Conservation (phyloP, 2,113 vertebrate genomes). For the Mungos mungo region DNA sequence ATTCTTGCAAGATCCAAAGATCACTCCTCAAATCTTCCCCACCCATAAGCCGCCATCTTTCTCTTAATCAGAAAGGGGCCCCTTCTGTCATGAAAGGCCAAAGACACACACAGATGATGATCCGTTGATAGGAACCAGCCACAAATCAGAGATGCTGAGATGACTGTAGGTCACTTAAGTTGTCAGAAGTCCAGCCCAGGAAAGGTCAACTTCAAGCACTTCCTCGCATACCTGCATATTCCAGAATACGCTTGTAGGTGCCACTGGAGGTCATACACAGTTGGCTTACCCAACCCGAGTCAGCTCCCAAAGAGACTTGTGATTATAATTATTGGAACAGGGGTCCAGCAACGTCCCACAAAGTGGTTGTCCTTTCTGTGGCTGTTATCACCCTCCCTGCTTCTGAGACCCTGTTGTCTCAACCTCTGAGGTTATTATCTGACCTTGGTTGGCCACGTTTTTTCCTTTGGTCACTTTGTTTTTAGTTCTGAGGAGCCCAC, state of each 20-base stretch:
- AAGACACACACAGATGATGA: neutral
- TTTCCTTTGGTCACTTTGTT: neutral
- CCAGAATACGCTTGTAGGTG: neutral
- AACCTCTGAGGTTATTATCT: neutral
- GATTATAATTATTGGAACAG: neutral
- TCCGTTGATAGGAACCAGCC: neutral
- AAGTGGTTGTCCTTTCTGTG: fast-evolving
- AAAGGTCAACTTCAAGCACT: too few species aligned
- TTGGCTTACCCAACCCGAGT: neutral
- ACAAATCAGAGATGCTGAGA: neutral
- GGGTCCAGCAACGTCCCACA: neutral
- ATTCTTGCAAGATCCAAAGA: neutral
- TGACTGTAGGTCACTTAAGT: too few species aligned
- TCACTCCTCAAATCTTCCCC: neutral
- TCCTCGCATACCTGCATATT: too few species aligned
- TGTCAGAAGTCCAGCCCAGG: neutral
- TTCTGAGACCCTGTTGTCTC: neutral
- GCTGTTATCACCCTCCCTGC: too few species aligned
- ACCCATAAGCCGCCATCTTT: neutral
- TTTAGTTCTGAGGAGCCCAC: neutral
- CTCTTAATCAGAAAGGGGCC: neutral
- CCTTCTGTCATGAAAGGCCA: neutral
- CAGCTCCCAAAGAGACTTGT: neutral
- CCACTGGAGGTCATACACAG: neutral
- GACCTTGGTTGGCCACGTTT: fast-evolving